Evolutionary conservation across 2,888 invertebrate genomes (phyloP).

Genomic region (Cheilosia variabilis): DNA sequence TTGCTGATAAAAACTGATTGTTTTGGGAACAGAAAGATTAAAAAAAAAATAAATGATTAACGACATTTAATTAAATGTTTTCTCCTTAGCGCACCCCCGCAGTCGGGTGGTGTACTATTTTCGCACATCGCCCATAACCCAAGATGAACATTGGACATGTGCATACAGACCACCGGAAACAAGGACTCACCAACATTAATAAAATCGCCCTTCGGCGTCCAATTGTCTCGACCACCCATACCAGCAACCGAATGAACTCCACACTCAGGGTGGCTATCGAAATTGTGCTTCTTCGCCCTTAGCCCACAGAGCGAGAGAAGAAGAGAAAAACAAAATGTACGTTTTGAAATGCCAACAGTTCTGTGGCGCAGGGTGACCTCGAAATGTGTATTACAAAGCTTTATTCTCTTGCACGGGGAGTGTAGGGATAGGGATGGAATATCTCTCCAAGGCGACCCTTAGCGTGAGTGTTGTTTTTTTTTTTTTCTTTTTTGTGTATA

Average conservation of each 20-base stretch:
- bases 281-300: conserved; percentile 26
- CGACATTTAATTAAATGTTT: conserved; percentile 62
- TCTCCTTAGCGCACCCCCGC: conserved; percentile 2
- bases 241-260: conserved; percentile 37
- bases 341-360: conserved; percentile 63
- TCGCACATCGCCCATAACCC: conserved; percentile 12
- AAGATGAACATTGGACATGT: neutral
- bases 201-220: conserved; percentile 70
- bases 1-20: conserved; percentile 53
- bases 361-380: conserved; percentile 55
- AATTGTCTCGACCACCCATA: conserved; percentile 73
- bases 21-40: conserved; percentile 13
- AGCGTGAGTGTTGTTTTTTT: conserved; percentile 33
- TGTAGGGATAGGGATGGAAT: conserved; percentile 4
- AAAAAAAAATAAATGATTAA: conserved; percentile 48
- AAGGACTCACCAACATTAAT: conserved; percentile 45
- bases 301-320: neutral
- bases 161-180: conserved; percentile 10
- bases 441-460: conserved; percentile 27
- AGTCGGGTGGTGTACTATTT: conserved; percentile 39
- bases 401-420: conserved; percentile 27
- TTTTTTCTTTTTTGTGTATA: conserved; percentile 5
- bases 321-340: conserved; percentile 8
- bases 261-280: conserved; percentile 68
- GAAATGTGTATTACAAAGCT: conserved; percentile 53